These are phyloP conservation scores for Colius striatus DNA, from an alignment of 2,113 vertebrate species.

Conservation along the genomic window DNA sequence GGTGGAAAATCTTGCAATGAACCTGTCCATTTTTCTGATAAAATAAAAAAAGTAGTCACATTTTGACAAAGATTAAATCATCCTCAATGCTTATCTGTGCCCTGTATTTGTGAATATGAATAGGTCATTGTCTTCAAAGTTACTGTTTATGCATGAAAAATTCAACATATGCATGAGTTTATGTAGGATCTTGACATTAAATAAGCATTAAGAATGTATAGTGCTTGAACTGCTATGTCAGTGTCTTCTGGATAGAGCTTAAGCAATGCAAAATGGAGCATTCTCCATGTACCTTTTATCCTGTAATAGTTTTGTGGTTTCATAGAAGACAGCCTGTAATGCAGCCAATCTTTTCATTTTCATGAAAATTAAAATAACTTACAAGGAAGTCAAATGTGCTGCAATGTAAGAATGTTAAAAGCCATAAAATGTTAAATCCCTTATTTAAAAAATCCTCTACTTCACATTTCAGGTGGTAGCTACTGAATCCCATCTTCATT, in stretches of 20 bases:
- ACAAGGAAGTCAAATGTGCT: background rate
- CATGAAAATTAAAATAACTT: background rate
- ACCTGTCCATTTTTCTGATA: background rate
- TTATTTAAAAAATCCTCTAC: background rate
- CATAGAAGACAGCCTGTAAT: background rate
- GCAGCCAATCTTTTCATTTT: background rate
- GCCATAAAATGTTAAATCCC: background rate
- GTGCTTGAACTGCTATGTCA: background rate
- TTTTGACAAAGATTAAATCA: conserved; percentile 25
- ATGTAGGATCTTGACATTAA: background rate
- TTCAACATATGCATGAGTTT: background rate
- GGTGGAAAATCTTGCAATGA: conserved; percentile 55
- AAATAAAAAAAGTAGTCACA: background rate
- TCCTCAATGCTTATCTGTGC: background rate
- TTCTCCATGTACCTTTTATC: background rate
- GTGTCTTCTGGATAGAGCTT: background rate
- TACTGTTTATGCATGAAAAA: conserved; percentile 9
- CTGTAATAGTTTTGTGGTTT: background rate
- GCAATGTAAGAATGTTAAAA: background rate
- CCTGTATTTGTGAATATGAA: conserved; percentile 4
- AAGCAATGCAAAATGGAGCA: background rate
- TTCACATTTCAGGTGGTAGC: background rate
- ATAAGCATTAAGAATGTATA: background rate
- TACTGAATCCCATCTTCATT: background rate
- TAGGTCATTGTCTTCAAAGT: background rate